Conservation (phyloP, 2,888 invertebrate species). For the Stenotaenia linearis region DNA sequence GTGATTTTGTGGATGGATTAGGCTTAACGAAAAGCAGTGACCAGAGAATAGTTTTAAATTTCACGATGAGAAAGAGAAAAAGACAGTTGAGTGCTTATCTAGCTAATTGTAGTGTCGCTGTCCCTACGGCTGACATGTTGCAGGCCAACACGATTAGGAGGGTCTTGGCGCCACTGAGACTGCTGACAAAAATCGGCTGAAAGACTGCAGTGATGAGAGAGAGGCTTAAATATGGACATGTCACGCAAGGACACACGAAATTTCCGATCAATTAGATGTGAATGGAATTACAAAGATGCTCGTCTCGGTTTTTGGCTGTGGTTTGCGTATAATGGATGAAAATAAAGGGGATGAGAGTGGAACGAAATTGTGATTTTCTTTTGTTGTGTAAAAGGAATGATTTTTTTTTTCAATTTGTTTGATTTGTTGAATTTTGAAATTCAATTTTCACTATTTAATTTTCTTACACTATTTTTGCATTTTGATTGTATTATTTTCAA, state of each 20-base stretch:
- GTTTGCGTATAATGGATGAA: background rate
- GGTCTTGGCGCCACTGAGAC: conserved; percentile 11
- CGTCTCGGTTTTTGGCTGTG: background rate
- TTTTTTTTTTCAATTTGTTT: background rate
- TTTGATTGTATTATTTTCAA: background rate
- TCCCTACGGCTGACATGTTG: conserved; percentile 15
- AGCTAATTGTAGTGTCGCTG: conserved; percentile 11
- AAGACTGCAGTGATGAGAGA: conserved; percentile 11
- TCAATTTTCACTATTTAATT: background rate
- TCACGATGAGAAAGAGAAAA: conserved; percentile 11
- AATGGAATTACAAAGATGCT: background rate
- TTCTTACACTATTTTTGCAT: background rate
- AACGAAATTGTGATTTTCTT: background rate
- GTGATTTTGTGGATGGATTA: background rate
- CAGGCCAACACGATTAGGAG: conserved; percentile 7
- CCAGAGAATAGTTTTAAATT: conserved; percentile 4
- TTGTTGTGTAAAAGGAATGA: no score
- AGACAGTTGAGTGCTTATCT: conserved; percentile 15
- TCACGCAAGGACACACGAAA: background rate
- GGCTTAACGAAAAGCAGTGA: background rate
- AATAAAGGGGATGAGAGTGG: background rate
- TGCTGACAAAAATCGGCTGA: conserved; percentile 15
- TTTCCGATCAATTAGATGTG: conserved; percentile 2
- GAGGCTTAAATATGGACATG: conserved; percentile 11
- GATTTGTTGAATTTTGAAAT: background rate